phyloP scores from a whole-genome alignment of 2,113 vertebrate genomes.

The Hypanus sabinus region DNA sequence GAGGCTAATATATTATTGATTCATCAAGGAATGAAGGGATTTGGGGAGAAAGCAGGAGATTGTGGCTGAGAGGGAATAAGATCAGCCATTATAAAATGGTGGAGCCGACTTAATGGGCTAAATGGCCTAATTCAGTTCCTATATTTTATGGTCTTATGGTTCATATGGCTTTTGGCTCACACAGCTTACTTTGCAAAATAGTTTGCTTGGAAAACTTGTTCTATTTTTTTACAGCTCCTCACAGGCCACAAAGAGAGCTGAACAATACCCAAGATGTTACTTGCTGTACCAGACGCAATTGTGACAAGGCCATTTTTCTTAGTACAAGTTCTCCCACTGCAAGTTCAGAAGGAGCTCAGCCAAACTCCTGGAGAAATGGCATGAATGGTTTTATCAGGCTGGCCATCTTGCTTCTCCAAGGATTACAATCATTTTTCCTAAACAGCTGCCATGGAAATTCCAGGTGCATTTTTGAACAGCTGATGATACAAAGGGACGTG shows the following conservation, averaged over 20 bases:
- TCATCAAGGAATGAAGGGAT: too few species aligned
- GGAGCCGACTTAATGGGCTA: too few species aligned
- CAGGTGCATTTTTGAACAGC: background rate
- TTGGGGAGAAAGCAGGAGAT: too few species aligned
- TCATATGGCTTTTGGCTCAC: background rate
- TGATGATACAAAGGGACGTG: background rate
- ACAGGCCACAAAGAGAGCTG: background rate
- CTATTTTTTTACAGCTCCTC: conserved; percentile 4
- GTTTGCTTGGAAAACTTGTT: background rate
- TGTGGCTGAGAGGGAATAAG: too few species aligned
- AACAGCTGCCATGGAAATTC: background rate
- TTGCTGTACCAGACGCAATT: background rate
- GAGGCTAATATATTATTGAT: too few species aligned
- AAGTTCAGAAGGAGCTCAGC: background rate
- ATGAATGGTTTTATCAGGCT: background rate
- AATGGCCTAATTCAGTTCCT: too few species aligned
- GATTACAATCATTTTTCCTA: background rate
- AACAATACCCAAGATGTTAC: background rate
- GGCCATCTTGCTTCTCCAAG: background rate
- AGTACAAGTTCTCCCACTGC: background rate
- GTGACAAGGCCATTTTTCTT: background rate
- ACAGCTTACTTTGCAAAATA: background rate
- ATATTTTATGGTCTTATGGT: too few species aligned
- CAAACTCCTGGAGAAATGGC: conserved; percentile 5
- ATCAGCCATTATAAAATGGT: too few species aligned